phyloP scores from a whole-genome alignment of 2,888 invertebrate genomes.

The Spodoptera picta region DNA sequence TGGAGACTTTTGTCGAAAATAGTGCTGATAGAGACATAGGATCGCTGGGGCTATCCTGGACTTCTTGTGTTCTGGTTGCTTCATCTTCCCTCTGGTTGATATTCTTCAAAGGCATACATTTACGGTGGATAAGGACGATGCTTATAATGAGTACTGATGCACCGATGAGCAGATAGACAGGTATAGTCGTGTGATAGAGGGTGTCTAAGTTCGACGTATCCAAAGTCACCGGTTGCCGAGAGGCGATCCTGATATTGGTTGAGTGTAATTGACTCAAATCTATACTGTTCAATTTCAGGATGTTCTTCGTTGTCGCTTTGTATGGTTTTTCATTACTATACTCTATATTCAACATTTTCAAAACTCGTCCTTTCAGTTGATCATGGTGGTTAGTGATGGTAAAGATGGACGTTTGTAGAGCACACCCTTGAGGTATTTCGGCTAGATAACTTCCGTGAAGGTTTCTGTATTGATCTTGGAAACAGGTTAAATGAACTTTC shows the following conservation, averaged over 20 bases:
- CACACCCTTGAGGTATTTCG: too few relatives aligned
- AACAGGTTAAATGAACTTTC: too few relatives aligned
- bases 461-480: too few relatives aligned
- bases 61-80: slow-evolving; percentile 6
- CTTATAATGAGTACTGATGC: background rate
- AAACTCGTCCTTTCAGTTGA: too few relatives aligned
- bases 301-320: too few relatives aligned
- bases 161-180: slow-evolving; percentile 3
- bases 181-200: slow-evolving; percentile 7
- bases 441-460: too few relatives aligned
- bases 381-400: too few relatives aligned
- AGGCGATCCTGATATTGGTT: slow-evolving; percentile 1
- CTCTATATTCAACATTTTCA: too few relatives aligned
- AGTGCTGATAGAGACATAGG: slow-evolving; percentile 9
- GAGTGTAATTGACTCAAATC: slow-evolving; percentile 5
- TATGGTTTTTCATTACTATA: too few relatives aligned
- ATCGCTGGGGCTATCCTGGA: slow-evolving; percentile 3
- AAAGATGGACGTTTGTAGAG: too few relatives aligned
- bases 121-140: background rate
- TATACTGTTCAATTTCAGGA: slow-evolving; percentile 8
- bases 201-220: slow-evolving; percentile 2
- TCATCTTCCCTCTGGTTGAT: slow-evolving; percentile 4
- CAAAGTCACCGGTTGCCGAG: slow-evolving; percentile 3
- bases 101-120: slow-evolving; percentile 5
- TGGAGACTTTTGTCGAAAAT: slow-evolving; percentile 9